phyloP scores from a whole-genome alignment of 2,113 vertebrate genomes.

The Pluvialis apricaria region DNA sequence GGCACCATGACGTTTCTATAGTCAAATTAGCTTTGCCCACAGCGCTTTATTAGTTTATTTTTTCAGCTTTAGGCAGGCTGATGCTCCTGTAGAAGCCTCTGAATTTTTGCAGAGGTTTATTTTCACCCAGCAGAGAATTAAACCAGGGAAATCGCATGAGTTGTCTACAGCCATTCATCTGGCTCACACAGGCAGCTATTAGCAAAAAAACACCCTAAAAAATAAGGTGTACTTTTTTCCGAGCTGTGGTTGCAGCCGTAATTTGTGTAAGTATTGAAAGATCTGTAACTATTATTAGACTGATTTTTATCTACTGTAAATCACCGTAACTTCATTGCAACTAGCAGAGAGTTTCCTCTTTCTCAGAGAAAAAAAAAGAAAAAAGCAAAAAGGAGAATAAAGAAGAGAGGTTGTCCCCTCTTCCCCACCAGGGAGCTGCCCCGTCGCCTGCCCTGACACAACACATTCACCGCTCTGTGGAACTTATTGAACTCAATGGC shows the following conservation, averaged over 20 bases:
- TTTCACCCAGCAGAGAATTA: background rate
- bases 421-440: background rate
- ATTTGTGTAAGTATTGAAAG: background rate
- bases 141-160: background rate
- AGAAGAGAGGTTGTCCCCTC: no score
- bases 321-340: background rate
- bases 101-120: background rate
- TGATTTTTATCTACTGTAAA: background rate
- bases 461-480: background rate
- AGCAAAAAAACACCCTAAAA: background rate
- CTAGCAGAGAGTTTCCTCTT: background rate
- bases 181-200: background rate
- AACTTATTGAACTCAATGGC: background rate
- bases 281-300: background rate
- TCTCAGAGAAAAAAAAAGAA: background rate
- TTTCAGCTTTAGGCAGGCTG: background rate
- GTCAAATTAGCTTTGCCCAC: background rate
- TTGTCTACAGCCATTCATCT: background rate
- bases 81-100: background rate
- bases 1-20: background rate
- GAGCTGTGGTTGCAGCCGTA: background rate
- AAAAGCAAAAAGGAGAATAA: background rate
- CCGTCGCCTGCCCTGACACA: fast-evolving
- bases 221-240: background rate
- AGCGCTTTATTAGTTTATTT: background rate